phyloP scores from a whole-genome alignment of 2,797 vertebrate genomes.

The Hippocampus kuda region DNA sequence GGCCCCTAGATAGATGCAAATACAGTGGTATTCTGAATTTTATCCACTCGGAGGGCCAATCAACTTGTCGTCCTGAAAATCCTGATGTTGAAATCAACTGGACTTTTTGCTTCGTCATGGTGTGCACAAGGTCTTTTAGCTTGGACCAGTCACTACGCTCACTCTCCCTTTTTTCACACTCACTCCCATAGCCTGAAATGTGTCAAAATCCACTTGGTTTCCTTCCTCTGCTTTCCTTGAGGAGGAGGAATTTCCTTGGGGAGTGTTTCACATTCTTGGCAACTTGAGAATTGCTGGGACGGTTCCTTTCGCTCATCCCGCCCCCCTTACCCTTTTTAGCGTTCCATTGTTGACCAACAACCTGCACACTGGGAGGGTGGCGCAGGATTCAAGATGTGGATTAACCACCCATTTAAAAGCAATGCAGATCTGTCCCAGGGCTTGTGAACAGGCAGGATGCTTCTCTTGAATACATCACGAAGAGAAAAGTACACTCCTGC shows the following conservation, averaged over 20 bases:
- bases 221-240: slow-evolving; percentile 57
- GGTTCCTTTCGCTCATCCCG: slow-evolving; percentile 15
- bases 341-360: slow-evolving; percentile 43
- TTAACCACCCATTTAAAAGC: slow-evolving; percentile 27
- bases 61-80: neutral
- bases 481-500: slow-evolving; percentile 38
- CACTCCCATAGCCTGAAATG: slow-evolving; percentile 50
- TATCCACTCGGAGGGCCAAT: no score
- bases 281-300: slow-evolving; percentile 33
- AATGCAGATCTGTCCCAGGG: slow-evolving; percentile 36
- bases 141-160: slow-evolving; percentile 38
- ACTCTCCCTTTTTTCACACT: slow-evolving; percentile 25
- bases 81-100: slow-evolving; percentile 4
- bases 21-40: neutral
- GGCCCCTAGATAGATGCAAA: neutral
- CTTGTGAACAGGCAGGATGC: slow-evolving; percentile 22
- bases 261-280: slow-evolving; percentile 58
- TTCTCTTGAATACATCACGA: slow-evolving; percentile 45
- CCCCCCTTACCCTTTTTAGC: slow-evolving; percentile 4
- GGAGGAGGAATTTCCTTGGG: slow-evolving; percentile 62
- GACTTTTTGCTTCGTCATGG: slow-evolving; percentile 6
- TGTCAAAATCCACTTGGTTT: slow-evolving; percentile 53
- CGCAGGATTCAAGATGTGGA: slow-evolving; percentile 9
- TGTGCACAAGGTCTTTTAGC: slow-evolving; percentile 29
- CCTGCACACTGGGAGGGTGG: slow-evolving; percentile 21